These are phyloP conservation scores for Drosophila gaucha DNA, from an alignment of 2,888 invertebrate genomes.

Conservation along the genomic window DNA sequence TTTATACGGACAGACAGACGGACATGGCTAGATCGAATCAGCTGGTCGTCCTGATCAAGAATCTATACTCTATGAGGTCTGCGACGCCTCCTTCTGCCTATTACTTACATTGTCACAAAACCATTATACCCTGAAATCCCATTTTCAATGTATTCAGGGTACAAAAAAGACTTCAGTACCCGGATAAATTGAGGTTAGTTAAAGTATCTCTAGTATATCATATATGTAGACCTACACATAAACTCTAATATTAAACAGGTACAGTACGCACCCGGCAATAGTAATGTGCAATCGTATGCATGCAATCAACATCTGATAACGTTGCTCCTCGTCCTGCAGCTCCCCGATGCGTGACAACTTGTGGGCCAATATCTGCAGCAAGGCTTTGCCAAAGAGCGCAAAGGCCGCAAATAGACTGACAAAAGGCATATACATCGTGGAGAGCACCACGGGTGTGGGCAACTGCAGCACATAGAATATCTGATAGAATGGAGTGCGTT, in stretches of 20 bases:
- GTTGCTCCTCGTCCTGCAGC: slow-evolving; percentile 41
- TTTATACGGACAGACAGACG: no score
- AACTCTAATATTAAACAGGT: not conserved
- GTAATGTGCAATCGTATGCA: slow-evolving; percentile 67
- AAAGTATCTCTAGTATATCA: no score
- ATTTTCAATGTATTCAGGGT: not conserved
- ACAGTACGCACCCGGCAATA: slow-evolving; percentile 56
- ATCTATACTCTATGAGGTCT: no score
- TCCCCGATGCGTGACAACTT: slow-evolving; percentile 54
- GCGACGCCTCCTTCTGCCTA: no score
- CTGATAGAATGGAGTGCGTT: slow-evolving; percentile 75
- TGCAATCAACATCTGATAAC: slow-evolving; percentile 53
- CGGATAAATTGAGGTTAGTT: no score
- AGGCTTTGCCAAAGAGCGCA: slow-evolving; percentile 78
- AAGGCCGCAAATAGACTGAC: slow-evolving; percentile 80
- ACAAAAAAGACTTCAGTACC: no score
- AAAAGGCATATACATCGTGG: slow-evolving; percentile 81
- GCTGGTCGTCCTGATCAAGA: no score
- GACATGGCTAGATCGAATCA: no score
- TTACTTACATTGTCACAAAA: no score
- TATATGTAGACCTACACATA: no score
- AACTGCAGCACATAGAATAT: slow-evolving; percentile 76
- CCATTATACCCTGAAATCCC: no score
- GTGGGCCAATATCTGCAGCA: slow-evolving; percentile 72
- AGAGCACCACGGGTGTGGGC: slow-evolving; percentile 65